Base-by-base conservation (phyloP, 2,113 vertebrate species). In the Picathartes gymnocephalus region DNA sequence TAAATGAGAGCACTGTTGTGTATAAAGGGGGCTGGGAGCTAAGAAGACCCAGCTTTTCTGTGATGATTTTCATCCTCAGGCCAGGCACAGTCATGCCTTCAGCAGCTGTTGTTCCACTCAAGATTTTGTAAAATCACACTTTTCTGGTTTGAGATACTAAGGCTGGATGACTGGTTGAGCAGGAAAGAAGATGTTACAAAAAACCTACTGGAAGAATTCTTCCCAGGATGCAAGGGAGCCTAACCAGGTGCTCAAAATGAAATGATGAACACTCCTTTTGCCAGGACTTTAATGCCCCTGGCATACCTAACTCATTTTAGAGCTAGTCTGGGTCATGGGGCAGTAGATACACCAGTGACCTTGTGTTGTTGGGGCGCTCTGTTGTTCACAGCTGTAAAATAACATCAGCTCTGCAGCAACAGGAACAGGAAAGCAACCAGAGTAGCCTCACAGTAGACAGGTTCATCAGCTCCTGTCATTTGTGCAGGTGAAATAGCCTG, bases 261-360 rank as follows among this genome's bases (percentile, higher is more conserved):
- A 81, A 28, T 23, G 44, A 68, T 16, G 23, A 77, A n/a, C 19
- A 40, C 17, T 86, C 16, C 13, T 69, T 22, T 11, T 72, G 20
- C 15, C 37, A 65, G 37, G 15, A 61, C 9, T 47, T 58, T 24
- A 44, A 50, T 77, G 19, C 2, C 15, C 8, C 16, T 50, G 13
- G 27, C 4, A 60, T 15, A 35, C 21, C 8, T 74, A 58, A 24
- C 3, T 31, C 9, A 57, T 79, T 74, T 73, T 23, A 83, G 21
- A 83, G 25, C 12, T 64, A 39, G n/a, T 27, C 12, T 45, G 51
- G 20, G 60, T 71, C 64, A 78, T 0, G 0, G 13, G 12, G 21
- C 68, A 88, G 30, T 31, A 83, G 60, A 72, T 81, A 83, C 7
- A 42, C 11, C 53, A 53, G 5, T 30, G 45, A 71, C 13, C 13